Evolutionary conservation across 2,797 vertebrate species (phyloP), one percentile per base, ranked within the genome.

Genomic region (Alauda arvensis): DNA sequence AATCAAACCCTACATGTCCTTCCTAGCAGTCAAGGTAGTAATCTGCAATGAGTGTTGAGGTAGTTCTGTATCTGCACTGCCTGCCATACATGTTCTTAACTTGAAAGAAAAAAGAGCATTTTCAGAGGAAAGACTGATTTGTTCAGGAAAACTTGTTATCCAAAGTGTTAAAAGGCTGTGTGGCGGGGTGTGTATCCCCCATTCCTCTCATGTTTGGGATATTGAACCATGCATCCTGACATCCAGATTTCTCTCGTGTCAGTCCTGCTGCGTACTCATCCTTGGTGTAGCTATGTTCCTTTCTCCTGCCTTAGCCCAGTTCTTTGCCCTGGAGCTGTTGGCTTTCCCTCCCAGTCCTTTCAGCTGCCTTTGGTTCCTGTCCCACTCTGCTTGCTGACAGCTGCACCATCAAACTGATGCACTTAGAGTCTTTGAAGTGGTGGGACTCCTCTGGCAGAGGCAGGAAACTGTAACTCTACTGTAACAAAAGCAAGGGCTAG

Each of bases 401-500:
- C 63, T 83, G 8, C 66, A 37, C 62, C 53, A 43, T 55, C 86
- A 67, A 23, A 57, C 60, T 19, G 18, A 75, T 0, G 0, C 24
- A 17, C 12, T 76, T 59, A 11, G 8, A 18, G 28, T 71, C 69
- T 85, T 83, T 85, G 52, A 83, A 83, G 67, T 55, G 74, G 25
- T 74, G 46, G 34, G 48, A 79, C n/a, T 51, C 5, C 4, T 77
- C 72, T 80, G 70, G 74, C 33, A 13, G 79, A 78, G 28, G 18
- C 82, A 90, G 86, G 78, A 91, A 85, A 48, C 55, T 68, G 40
- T 29, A 85, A 25, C 49, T 84, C 70, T 34, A 17, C 59, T 76
- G 53, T 88, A 90, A 87, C 72, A 90, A 90, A 92, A 83, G 67
- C 55, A 83, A 84, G 48, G 52, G 26, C 66, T 71, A 75, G 48